Evolutionary conservation across 2,113 vertebrate genomes (phyloP), one percentile per base, ranked within the genome.

Genomic region (Lepus americanus): DNA sequence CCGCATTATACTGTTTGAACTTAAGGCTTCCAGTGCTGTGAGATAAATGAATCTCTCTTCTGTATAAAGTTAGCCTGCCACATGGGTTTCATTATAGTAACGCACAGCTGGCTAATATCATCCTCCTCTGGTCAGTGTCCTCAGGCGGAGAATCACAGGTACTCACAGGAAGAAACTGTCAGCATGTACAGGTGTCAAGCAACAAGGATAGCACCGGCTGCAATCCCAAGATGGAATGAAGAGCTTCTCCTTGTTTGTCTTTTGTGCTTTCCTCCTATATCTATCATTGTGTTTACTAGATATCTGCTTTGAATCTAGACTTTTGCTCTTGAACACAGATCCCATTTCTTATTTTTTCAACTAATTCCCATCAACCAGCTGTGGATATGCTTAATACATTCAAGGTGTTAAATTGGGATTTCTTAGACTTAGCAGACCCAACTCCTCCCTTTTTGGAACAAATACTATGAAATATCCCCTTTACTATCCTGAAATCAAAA

Each of bases 271-370:
- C 13, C 72, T 64, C 33, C 27, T 12, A 22, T 13, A 8, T 69
- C 1, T 33, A 1, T 39, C 14, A 49, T 23, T 77, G 12, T 33
- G 23, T 61, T 82, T 76, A 67, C 81, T 84, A 64, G 3, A 36
- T 44, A 49, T 63, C 39, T 82, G 3, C 27, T 72, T 94, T 20
- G 70, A 69, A 55, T 85, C 49, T 59, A 77, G 6, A 27, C 5
- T 59, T 87, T 69, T 85, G 39, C 22, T 95, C 3, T n/a, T 82
- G 88, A 95, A 81, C n/a, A 19, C 67, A 94, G 61, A 89, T 87
- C 8, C 7, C 81, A 39, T 84, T 94, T 81, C 36, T 87, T 70
- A 90, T 44, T 76, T 87, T 13, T 77, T 80, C 33, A 36, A 61
- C 19, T 80, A 59, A 36, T 90, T 23, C 3, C 17, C 10, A 70